phyloP scores from a whole-genome alignment of 2,113 vertebrate genomes.

The Anser brachyrhynchus region DNA sequence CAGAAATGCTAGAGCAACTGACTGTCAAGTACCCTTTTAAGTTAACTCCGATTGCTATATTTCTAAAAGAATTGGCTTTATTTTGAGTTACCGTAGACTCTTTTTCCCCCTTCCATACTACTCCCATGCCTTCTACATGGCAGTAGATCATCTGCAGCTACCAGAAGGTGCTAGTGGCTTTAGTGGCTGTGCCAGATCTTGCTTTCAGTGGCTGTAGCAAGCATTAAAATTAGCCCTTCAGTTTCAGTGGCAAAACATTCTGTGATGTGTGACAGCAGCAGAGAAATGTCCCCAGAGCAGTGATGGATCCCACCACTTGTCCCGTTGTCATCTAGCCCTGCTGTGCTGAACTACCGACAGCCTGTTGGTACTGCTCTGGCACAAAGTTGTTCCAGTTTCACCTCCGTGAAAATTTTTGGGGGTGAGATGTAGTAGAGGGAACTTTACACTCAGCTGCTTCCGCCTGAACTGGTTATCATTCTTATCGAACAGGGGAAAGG shows the following conservation, averaged over 20 bases:
- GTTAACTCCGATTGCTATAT: background rate
- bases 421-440: background rate
- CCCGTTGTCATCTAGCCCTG: background rate
- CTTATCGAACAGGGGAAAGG: background rate
- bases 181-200: background rate
- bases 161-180: background rate
- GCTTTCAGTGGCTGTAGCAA: background rate
- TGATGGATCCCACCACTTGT: background rate
- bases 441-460: background rate
- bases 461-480: background rate
- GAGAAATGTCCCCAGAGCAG: background rate
- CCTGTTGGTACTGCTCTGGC: background rate
- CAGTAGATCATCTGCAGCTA: background rate
- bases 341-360: background rate
- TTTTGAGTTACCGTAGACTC: background rate
- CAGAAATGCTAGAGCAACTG: background rate
- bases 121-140: background rate
- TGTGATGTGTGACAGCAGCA: background rate
- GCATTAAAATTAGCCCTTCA: background rate
- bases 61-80: background rate
- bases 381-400: background rate
- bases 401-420: background rate
- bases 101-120: background rate
- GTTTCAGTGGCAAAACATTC: background rate
- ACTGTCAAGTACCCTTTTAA: background rate